Conservation (phyloP, 2,888 invertebrate genomes). For the Syrista parreyssii region DNA sequence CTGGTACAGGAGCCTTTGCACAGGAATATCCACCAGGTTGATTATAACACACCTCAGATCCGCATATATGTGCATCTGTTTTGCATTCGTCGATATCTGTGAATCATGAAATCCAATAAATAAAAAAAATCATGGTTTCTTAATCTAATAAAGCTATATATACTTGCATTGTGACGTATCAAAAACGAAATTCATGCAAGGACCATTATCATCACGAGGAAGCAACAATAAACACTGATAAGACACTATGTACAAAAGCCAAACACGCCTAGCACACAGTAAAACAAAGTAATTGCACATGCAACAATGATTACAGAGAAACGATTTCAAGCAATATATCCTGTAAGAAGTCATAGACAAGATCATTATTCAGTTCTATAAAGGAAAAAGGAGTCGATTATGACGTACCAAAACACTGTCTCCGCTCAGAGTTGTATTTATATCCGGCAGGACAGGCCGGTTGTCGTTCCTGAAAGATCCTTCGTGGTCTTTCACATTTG, state of each 20-base stretch:
- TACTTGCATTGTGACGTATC: neutral
- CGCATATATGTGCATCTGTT: constrained; percentile 71
- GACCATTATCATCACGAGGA: neutral
- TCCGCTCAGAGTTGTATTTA: constrained; percentile 52
- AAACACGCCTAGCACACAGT: neutral
- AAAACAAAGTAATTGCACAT: neutral
- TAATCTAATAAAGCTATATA: neutral
- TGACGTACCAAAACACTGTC: constrained; percentile 51
- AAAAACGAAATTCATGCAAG: neutral
- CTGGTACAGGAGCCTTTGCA: constrained; percentile 50
- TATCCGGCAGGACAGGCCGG: constrained; percentile 60
- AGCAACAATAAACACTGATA: neutral
- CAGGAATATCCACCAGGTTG: constrained; percentile 76
- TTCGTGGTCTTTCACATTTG: constrained; percentile 50
- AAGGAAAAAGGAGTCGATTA: neutral
- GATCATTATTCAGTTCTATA: neutral
- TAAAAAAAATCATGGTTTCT: neutral
- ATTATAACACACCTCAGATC: constrained; percentile 74
- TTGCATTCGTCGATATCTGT: constrained; percentile 85
- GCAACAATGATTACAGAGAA: neutral
- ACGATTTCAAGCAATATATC: neutral
- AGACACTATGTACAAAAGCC: neutral
- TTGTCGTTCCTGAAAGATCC: constrained; percentile 30
- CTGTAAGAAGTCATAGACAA: neutral
- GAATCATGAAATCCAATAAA: neutral